These are phyloP conservation scores for Campopleginae sp. DNA, from an alignment of 2,888 invertebrate species.

Conservation along the genomic window DNA sequence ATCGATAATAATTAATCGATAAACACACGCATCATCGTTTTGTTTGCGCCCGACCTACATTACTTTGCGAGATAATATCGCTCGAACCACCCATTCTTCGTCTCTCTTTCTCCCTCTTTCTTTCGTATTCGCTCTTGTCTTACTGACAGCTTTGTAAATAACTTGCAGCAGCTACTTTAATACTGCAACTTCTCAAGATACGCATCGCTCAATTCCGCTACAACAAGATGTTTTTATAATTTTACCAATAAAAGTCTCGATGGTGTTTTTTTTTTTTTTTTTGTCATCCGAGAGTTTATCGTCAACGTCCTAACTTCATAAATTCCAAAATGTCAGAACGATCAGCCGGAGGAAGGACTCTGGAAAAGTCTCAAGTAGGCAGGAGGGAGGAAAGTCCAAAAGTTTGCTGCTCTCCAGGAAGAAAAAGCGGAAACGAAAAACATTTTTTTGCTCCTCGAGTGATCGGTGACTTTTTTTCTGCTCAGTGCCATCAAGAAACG, in stretches of 20 bases:
- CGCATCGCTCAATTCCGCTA: not conserved
- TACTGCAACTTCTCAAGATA: not conserved
- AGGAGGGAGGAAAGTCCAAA: too few species aligned
- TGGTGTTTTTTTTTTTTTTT: not conserved
- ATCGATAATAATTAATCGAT: constrained; percentile 82
- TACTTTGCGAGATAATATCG: constrained; percentile 81
- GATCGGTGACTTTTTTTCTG: too few species aligned
- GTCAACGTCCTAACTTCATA: not conserved
- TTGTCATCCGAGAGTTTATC: not conserved
- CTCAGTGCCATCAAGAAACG: too few species aligned
- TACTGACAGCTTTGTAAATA: constrained; percentile 50
- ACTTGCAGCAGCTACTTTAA: constrained; percentile 26
- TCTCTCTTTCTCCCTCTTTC: constrained; percentile 4
- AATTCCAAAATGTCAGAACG: not conserved
- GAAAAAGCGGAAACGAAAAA: too few species aligned
- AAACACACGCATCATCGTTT: constrained; percentile 74
- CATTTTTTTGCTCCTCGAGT: too few species aligned
- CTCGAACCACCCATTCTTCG: constrained; percentile 54
- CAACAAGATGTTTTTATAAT: not conserved
- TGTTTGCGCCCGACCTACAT: constrained; percentile 83
- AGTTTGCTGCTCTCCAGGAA: too few species aligned
- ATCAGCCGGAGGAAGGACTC: too few species aligned
- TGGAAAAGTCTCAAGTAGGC: too few species aligned
- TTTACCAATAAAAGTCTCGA: constrained; percentile 1
- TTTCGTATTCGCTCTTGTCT: constrained; percentile 18